Evolutionary conservation across 2,113 vertebrate species (phyloP).

Genomic region (Morone saxatilis): DNA sequence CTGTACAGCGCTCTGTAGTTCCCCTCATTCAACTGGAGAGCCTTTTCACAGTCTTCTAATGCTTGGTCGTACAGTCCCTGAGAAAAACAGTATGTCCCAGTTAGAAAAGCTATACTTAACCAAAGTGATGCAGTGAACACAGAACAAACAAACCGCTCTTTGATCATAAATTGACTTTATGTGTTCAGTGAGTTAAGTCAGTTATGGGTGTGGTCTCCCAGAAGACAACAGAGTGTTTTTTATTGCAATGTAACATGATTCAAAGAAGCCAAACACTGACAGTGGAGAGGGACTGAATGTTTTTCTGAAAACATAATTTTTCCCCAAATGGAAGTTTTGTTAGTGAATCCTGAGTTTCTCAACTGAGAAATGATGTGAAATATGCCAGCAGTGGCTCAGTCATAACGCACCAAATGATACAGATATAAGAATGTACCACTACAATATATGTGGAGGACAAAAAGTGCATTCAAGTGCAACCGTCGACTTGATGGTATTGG

Average conservation of each 20-base stretch:
- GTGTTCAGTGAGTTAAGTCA: background rate
- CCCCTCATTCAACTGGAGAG: constrained; percentile 89
- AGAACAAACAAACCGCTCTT: background rate
- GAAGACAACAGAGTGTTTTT: background rate
- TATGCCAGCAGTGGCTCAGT: background rate
- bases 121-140: background rate
- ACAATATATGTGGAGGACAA: background rate
- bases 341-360: background rate
- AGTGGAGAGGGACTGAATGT: background rate
- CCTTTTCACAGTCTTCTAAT: constrained; percentile 92
- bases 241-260: constrained; percentile 2
- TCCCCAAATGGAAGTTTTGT: background rate
- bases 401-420: background rate
- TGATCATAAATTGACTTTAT: constrained; percentile 19
- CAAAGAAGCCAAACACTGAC: background rate
- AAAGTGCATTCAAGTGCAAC: background rate
- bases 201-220: constrained; percentile 12
- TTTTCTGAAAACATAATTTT: background rate
- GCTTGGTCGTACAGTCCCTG: constrained; percentile 92
- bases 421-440: background rate
- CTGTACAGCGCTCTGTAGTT: constrained; percentile 94
- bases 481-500: background rate
- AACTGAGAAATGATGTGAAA: background rate
- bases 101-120: constrained; percentile 4
- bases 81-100: background rate